Evolutionary conservation across 2,113 vertebrate genomes (phyloP).

Genomic region (Leuciscus idus): DNA sequence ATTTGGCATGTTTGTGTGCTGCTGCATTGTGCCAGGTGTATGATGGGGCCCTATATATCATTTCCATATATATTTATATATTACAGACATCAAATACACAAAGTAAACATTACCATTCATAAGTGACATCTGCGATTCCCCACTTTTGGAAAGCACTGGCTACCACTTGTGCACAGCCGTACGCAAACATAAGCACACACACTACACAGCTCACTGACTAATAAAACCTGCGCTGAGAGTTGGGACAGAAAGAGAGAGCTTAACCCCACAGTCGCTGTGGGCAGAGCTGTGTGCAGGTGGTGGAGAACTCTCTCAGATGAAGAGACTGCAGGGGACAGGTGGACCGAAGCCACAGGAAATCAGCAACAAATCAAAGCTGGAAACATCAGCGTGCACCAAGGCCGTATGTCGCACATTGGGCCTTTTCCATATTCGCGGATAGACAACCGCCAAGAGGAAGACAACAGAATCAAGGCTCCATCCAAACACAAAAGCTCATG

Average conservation of each 20-base stretch:
- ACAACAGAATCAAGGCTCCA: not conserved
- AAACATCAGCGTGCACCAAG: constrained; percentile 6
- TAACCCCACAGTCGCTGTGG: not conserved
- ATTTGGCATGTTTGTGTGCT: no score
- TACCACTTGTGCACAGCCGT: not conserved
- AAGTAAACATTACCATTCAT: not conserved
- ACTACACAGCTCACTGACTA: constrained; percentile 3
- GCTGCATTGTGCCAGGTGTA: no score
- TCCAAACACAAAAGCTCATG: constrained; percentile 24
- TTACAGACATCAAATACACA: not conserved
- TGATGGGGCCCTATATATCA: not conserved
- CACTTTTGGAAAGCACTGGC: not conserved
- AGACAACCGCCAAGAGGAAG: not conserved
- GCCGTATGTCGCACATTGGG: not conserved
- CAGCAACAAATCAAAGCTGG: constrained; percentile 24
- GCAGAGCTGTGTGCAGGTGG: constrained; percentile 36
- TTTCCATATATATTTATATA: not conserved
- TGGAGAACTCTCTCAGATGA: constrained; percentile 16
- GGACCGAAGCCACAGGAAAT: constrained; percentile 23
- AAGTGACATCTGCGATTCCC: not conserved
- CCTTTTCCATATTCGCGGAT: not conserved
- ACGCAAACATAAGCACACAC: constrained; percentile 7
- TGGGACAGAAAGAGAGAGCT: constrained; percentile 8
- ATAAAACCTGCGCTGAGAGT: constrained; percentile 12
- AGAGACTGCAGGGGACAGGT: constrained; percentile 27